Evolutionary conservation across 2,797 vertebrate species (phyloP).

Genomic region (Lutjanus argentimaculatus): DNA sequence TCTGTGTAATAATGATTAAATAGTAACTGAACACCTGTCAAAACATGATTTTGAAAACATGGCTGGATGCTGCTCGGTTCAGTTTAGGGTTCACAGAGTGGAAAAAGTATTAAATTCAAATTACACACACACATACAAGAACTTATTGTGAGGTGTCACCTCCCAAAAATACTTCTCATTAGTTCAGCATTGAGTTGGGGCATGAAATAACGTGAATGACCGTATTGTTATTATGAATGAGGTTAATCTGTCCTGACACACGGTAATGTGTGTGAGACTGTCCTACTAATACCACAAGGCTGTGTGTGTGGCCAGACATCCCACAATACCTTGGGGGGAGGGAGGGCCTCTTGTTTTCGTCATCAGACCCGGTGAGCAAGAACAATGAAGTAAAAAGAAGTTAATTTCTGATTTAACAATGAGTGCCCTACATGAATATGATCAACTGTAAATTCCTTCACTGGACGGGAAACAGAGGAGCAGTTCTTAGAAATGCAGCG

Average conservation of each 20-base stretch:
- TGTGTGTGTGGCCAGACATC: constrained; percentile 32
- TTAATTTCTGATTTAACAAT: constrained; percentile 9
- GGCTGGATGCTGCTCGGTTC: too few species aligned
- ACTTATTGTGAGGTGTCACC: not conserved
- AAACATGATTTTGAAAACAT: too few species aligned
- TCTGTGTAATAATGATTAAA: too few species aligned
- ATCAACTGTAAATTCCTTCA: constrained; percentile 14
- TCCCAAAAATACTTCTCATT: not conserved
- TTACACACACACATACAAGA: not conserved
- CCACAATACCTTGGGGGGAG: constrained; percentile 33
- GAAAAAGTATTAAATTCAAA: too few species aligned
- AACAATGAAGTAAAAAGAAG: constrained; percentile 54
- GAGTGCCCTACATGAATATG: constrained; percentile 8
- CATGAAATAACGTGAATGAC: constrained; percentile 36
- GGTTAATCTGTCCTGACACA: constrained; percentile 47
- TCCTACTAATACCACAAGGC: constrained; percentile 34
- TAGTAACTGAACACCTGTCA: too few species aligned
- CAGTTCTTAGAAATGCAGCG: constrained; percentile 50
- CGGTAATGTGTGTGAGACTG: constrained; percentile 5
- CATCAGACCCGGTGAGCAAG: constrained; percentile 14
- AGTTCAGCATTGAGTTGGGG: not conserved
- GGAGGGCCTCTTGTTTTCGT: constrained; percentile 32
- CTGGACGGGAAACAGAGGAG: not conserved
- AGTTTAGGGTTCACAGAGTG: too few species aligned
- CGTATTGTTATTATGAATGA: constrained; percentile 39